A percentile compares a stretch with the other conserved stretches of the same genome.
Conservation (phyloP, 2,888 invertebrate genomes). For the Tenthredo amoena region DNA sequence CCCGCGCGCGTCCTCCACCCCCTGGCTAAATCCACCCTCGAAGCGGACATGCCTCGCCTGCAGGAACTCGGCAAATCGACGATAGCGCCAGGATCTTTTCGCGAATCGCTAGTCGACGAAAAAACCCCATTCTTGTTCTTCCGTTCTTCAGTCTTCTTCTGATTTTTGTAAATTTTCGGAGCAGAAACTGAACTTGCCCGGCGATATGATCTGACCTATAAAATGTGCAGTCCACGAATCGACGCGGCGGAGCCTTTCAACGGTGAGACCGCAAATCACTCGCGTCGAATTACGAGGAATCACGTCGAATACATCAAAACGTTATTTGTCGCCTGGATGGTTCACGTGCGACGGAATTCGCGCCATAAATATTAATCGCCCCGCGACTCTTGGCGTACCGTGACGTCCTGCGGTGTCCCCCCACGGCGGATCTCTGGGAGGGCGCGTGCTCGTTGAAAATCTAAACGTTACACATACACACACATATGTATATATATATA, state of each 20-base stretch:
- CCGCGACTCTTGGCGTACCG: constrained; percentile 42
- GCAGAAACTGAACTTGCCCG: not conserved
- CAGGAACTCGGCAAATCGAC: constrained; percentile 17
- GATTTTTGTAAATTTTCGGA: not conserved
- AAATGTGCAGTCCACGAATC: not conserved
- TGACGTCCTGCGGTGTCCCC: constrained; percentile 46
- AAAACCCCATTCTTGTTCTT: not conserved
- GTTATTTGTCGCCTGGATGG: constrained; percentile 38
- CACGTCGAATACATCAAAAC: constrained; percentile 47
- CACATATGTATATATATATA: not conserved
- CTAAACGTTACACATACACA: not conserved
- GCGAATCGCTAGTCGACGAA: not conserved
- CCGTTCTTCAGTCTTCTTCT: not conserved
- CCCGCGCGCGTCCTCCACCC: constrained; percentile 53
- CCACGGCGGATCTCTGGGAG: constrained; percentile 24
- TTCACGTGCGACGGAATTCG: constrained; percentile 37
- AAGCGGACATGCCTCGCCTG: not conserved
- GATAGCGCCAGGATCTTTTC: not conserved
- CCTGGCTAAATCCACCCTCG: constrained; percentile 37
- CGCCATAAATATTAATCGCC: constrained; percentile 51
- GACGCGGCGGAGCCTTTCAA: not conserved
- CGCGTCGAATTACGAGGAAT: constrained; percentile 53
- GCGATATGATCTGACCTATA: not conserved
- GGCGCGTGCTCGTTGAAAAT: constrained; percentile 41
- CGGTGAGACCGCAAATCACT: constrained; percentile 48